Evolutionary conservation across 2,113 vertebrate genomes (phyloP), one percentile per base, ranked within the genome.

Genomic region (Clarias batrachus): DNA sequence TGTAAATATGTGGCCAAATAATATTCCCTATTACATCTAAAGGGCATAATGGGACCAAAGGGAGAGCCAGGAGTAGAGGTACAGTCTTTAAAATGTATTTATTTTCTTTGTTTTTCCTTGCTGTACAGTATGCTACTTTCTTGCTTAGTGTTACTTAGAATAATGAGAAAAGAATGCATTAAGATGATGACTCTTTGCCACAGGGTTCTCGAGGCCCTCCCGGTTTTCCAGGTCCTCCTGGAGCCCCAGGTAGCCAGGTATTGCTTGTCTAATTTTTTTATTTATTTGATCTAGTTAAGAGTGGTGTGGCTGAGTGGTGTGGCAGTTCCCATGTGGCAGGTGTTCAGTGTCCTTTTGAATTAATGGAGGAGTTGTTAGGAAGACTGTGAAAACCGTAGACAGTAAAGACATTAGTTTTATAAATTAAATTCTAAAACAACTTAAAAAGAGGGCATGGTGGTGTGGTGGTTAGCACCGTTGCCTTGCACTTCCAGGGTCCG

Each of bases 41-140:
- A 99, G 98, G 98, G 98, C 82, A 95, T 94, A 76, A 77, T 90
- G 93, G 98, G 98, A 94, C 93, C 94, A 77, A 60, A 93, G 52
- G 98, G 98, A 90, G 95, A 95, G 87, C 91, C 95, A 84, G 98
- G 98, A 92, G 85, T 95, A 77, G 96, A 97, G 97, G 98, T 99
- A 94, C 9, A 59, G 59, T 37, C 41, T 77, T 11, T 66, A 21
- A 90, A 88, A 25, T 33, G 63, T n/a, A 54, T 33, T 74, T 12
- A 7, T 63, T 30, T 23, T 25, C 30, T 33, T 3, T 41, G 16
- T 33, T 30, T 82, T 54, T 54, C 14, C 30, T 37, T 66, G 57
- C 30, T 48, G 27, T 66, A 23, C n/a, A 30, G 48, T 48, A 48
- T 48, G 48, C 6, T 48, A 48, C 48, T 48, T 48, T 8, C 48